Percentiles rank a stretch among this genome's conserved stretches.
Conservation (phyloP, 2,113 vertebrate genomes). For the Seriola dumerili region DNA sequence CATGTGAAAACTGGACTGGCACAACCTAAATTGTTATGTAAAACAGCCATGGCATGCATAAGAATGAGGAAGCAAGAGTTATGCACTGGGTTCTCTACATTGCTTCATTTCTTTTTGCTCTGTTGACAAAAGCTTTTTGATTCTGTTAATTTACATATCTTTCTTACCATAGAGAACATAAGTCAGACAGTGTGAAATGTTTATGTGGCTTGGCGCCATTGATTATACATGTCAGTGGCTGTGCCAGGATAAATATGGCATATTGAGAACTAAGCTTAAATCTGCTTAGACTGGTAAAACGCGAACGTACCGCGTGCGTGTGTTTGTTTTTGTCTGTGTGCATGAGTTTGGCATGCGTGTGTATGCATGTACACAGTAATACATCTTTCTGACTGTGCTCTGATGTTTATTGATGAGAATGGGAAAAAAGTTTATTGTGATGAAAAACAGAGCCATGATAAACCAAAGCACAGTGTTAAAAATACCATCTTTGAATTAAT, state of each 20-base stretch:
- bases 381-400: not conserved
- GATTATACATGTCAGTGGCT: constrained; percentile 17
- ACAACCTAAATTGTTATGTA: not conserved
- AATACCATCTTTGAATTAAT: not conserved
- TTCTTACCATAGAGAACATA: constrained; percentile 18
- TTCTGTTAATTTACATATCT: constrained; percentile 43
- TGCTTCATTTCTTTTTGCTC: not conserved
- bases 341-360: not conserved
- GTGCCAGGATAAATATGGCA: constrained; percentile 18
- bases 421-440: not conserved
- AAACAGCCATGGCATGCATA: not conserved
- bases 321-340: not conserved
- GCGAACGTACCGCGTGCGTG: not conserved
- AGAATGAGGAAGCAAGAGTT: not conserved
- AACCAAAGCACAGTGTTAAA: not conserved
- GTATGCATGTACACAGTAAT: not conserved
- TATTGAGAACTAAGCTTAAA: constrained; percentile 7
- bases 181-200: constrained; percentile 29
- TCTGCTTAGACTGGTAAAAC: constrained; percentile 4
- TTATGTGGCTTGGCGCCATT: constrained; percentile 20
- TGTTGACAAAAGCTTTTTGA: constrained; percentile 32
- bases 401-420: constrained; percentile 7
- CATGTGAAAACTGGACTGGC: not conserved
- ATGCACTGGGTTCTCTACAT: not conserved
- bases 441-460: not conserved